phyloP scores from a whole-genome alignment of 2,113 vertebrate species.

The Brachyhypopomus occidentalis region DNA sequence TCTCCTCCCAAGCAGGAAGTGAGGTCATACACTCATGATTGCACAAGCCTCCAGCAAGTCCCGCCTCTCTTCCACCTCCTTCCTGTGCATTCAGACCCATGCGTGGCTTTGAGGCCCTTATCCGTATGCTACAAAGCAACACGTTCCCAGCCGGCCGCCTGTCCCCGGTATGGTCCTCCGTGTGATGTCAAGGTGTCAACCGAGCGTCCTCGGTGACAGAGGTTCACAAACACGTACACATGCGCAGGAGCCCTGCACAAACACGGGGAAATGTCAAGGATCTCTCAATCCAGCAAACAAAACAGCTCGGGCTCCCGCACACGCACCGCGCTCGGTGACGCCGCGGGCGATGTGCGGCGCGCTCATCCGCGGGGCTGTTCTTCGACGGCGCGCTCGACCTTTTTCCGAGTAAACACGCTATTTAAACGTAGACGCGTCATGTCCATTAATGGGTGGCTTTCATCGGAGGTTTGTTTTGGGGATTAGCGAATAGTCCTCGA shows the following conservation, averaged over 20 bases:
- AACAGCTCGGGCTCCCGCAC: neutral
- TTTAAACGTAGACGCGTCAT: neutral
- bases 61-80: neutral
- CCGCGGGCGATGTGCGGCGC: neutral
- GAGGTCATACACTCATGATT: neutral
- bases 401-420: neutral
- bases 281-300: neutral
- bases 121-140: slow-evolving; percentile 52
- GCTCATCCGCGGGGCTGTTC: slow-evolving; percentile 8
- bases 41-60: neutral
- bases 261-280: slow-evolving; percentile 60
- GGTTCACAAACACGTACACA: neutral
- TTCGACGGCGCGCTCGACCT: slow-evolving; percentile 16
- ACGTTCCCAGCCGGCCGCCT: slow-evolving; percentile 52
- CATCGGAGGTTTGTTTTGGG: neutral
- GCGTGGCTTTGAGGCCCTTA: neutral
- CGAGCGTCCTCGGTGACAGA: slow-evolving; percentile 12
- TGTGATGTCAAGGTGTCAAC: slow-evolving; percentile 59
- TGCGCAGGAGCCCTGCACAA: neutral
- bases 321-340: neutral
- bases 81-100: neutral
- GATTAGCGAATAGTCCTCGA: neutral
- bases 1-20: slow-evolving; percentile 3
- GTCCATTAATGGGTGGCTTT: slow-evolving; percentile 6
- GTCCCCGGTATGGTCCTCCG: slow-evolving; percentile 47